phyloP scores from a whole-genome alignment of 2,888 invertebrate species.

The Pachycephus smyrnensis region DNA sequence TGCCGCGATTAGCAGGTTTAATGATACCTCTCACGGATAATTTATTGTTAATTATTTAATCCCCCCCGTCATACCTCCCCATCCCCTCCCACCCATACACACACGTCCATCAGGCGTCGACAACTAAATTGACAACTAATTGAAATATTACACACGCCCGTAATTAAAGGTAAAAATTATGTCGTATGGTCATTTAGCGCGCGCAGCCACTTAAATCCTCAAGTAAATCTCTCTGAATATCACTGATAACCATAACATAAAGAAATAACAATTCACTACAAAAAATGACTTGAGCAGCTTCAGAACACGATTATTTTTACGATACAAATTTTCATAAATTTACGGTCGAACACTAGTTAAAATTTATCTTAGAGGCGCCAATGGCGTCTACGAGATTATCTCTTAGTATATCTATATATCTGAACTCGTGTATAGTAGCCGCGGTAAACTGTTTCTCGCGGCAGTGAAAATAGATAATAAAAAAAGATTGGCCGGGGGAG shows the following conservation, averaged over 20 bases:
- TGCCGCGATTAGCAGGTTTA: constrained; percentile 59
- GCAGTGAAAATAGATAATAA: constrained; percentile 1
- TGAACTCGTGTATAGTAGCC: not conserved
- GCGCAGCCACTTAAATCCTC: not conserved
- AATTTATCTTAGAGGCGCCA: not conserved
- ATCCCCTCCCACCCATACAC: not conserved
- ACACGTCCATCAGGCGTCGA: constrained; percentile 55
- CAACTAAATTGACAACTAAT: constrained; percentile 65
- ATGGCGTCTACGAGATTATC: not conserved
- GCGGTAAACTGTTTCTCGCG: not conserved
- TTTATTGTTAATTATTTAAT: constrained; percentile 63
- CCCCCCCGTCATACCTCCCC: constrained; percentile 19
- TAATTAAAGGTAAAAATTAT: constrained; percentile 53
- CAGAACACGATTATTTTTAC: not conserved
- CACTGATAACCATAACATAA: not conserved
- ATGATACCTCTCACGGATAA: constrained; percentile 59
- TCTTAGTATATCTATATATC: not conserved
- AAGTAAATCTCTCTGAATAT: not conserved
- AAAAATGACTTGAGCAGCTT: not conserved
- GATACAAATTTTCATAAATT: not conserved
- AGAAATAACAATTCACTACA: not conserved
- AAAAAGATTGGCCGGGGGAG: too few species aligned
- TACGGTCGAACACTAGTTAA: not conserved
- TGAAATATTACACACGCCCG: constrained; percentile 56
- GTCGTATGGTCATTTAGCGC: constrained; percentile 26